Conservation (phyloP, 2,113 vertebrate species). For the Tachycineta bicolor region DNA sequence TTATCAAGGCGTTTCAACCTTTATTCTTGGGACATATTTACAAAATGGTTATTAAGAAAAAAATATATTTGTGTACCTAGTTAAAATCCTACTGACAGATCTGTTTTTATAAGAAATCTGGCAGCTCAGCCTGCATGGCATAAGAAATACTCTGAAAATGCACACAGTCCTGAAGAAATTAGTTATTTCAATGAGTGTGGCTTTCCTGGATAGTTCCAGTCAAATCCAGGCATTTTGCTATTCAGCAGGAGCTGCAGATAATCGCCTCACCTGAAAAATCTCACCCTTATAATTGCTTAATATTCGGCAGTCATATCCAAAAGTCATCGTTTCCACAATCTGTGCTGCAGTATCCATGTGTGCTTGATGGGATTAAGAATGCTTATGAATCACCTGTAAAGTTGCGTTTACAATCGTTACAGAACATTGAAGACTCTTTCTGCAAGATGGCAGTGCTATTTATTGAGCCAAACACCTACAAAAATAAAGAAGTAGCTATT, state of each 20-base stretch:
- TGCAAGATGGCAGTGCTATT: neutral
- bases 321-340: accelerated
- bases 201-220: neutral
- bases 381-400: neutral
- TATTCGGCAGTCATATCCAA: neutral
- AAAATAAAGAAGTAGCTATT: neutral
- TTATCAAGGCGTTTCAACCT: slow-evolving; percentile 18
- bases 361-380: neutral
- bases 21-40: slow-evolving; percentile 21
- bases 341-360: neutral
- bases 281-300: neutral
- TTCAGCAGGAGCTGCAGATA: neutral
- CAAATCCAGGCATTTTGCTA: neutral
- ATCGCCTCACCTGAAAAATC: neutral
- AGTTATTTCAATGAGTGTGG: neutral
- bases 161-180: accelerated
- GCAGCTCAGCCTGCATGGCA: neutral
- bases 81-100: neutral
- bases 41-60: neutral
- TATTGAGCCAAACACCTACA: neutral
- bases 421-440: neutral
- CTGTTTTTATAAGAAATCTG: neutral
- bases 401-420: neutral
- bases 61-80: neutral
- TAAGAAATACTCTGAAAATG: neutral